These are phyloP conservation scores for Acanthoscelides obtectus DNA, from an alignment of 2,888 invertebrate species.

Conservation along the genomic window DNA sequence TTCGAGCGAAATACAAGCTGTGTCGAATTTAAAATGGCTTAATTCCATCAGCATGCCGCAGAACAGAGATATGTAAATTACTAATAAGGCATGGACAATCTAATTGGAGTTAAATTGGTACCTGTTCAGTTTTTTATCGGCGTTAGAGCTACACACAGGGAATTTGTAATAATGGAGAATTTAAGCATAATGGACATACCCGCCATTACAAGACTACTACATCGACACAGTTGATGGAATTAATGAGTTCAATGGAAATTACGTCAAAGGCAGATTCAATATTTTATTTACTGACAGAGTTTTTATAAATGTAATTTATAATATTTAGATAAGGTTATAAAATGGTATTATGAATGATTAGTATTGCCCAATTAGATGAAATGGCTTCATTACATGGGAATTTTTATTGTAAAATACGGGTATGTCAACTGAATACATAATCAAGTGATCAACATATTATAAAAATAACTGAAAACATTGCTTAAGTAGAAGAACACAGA, in stretches of 20 bases:
- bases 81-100: background rate
- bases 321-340: too few relatives aligned
- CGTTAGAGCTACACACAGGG: background rate
- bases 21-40: background rate
- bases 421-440: too few relatives aligned
- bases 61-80: background rate
- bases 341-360: too few relatives aligned
- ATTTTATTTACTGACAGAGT: too few relatives aligned
- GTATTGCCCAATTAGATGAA: too few relatives aligned
- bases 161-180: background rate
- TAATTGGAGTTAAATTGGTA: background rate
- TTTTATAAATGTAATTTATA: too few relatives aligned
- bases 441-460: too few relatives aligned
- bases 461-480: too few relatives aligned
- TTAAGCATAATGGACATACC: background rate
- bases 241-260: background rate
- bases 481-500: too few relatives aligned
- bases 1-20: background rate
- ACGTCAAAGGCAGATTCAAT: too few relatives aligned
- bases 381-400: too few relatives aligned
- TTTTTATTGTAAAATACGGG: too few relatives aligned
- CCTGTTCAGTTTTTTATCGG: background rate
- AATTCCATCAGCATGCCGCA: background rate
- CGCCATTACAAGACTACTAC: background rate
- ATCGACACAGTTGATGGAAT: background rate